phyloP scores from a whole-genome alignment of 1,140 invertebrate genomes.

The fruit fly (Drosophila melanogaster) region DNA sequence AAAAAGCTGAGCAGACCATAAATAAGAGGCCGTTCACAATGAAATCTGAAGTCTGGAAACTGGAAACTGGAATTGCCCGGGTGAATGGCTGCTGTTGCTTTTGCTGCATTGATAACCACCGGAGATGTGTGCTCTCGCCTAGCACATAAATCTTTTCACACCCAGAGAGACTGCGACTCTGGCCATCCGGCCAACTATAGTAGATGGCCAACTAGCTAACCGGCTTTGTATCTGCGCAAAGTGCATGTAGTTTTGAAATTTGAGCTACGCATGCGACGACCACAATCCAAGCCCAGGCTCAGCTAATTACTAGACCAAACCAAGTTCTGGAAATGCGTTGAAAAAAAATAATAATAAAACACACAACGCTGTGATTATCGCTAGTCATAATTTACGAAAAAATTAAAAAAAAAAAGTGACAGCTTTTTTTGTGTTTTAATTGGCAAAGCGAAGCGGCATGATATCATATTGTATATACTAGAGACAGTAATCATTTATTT shows the following conservation, averaged over 20 bases:
- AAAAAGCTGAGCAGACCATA: constrained; percentile 76
- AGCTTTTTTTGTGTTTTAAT: constrained; percentile 70
- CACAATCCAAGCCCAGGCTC: constrained; percentile 12
- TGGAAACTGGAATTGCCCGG: constrained; percentile 73
- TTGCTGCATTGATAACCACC: constrained; percentile 72
- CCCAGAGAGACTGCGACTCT: constrained; percentile 37
- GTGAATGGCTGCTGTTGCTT: constrained; percentile 67
- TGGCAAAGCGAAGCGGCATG: constrained; percentile 73
- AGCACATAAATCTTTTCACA: constrained; percentile 81
- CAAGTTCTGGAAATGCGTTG: constrained; percentile 37
- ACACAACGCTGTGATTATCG: constrained; percentile 65
- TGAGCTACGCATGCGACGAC: constrained; percentile 76
- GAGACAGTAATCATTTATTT: constrained; percentile 77
- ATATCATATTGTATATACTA: constrained; percentile 76
- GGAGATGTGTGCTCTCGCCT: constrained; percentile 55
- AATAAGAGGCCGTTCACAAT: constrained; percentile 70
- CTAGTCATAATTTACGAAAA: constrained; percentile 71
- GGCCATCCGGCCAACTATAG: constrained; percentile 7
- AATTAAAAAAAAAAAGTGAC: not conserved
- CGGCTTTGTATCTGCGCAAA: constrained; percentile 73
- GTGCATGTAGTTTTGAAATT: constrained; percentile 81
- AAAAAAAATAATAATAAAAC: constrained; percentile 34
- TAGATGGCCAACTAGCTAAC: constrained; percentile 7
- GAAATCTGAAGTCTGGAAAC: constrained; percentile 60
- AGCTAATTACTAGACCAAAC: constrained; percentile 81